Percentiles rank a stretch among this genome's conserved stretches.
Conservation (phyloP, 2,888 invertebrate species). For the Brachynemurus nebulosus region DNA sequence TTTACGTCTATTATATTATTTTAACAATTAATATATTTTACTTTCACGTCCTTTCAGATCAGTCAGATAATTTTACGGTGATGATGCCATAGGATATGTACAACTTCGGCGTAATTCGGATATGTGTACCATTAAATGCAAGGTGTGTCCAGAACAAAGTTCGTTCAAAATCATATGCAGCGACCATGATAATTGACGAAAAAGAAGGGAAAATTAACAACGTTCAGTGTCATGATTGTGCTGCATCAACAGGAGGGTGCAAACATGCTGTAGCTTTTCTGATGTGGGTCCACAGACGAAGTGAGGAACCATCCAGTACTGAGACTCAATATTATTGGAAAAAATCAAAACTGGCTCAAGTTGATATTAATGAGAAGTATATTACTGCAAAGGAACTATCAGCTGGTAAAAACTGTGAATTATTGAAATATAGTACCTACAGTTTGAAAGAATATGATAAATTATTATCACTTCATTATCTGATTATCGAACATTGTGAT, state of each 20-base stretch:
- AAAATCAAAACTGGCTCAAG: slow-evolving; percentile 12
- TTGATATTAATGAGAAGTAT: slow-evolving; percentile 10
- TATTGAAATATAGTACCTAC: neutral
- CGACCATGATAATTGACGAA: slow-evolving; percentile 11
- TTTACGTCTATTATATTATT: no score
- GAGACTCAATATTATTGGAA: slow-evolving; percentile 12
- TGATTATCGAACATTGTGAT: no score
- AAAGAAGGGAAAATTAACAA: slow-evolving; percentile 8
- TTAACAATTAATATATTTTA: no score
- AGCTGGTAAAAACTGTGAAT: neutral
- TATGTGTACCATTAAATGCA: no score
- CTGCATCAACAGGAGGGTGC: slow-evolving; percentile 11
- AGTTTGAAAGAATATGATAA: no score
- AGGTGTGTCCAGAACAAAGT: no score
- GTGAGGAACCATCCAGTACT: slow-evolving; percentile 13
- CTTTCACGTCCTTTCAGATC: no score
- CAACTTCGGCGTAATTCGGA: no score
- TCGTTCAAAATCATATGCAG: no score
- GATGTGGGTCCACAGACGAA: slow-evolving; percentile 14
- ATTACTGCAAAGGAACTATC: slow-evolving; percentile 13
- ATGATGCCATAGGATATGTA: no score
- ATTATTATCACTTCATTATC: no score
- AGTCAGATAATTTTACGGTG: no score
- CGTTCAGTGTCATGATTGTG: slow-evolving; percentile 11
- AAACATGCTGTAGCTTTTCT: slow-evolving; percentile 15